Evolutionary conservation across 2,888 invertebrate genomes (phyloP), one percentile per base, ranked within the genome.

Genomic region (Polydesmus complanatus): DNA sequence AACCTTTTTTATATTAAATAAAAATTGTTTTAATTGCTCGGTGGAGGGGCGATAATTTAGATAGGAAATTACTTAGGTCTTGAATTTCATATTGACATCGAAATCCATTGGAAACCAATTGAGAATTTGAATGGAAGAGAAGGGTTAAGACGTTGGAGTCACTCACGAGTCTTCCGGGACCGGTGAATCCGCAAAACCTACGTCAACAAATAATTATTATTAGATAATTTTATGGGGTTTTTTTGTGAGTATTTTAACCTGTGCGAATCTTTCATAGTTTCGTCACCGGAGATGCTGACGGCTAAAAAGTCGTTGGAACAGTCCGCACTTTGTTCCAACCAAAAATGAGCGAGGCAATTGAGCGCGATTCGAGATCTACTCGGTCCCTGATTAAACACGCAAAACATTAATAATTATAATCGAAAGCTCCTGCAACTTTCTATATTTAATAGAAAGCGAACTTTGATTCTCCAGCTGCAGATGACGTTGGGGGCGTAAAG

Each of bases 391-490:
- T n/a, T n/a, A n/a, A n/a, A n/a, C n/a, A n/a, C n/a, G n/a, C n/a
- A n/a, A n/a, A 54, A 54, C 19, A 23, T 58, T 58, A 53, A 53
- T 23, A 53, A 49, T 18, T 22, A 18, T 5, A n/a, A n/a, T n/a
- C n/a, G n/a, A n/a, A n/a, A n/a, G n/a, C n/a, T n/a, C n/a, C n/a
- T n/a, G n/a, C n/a, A n/a, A n/a, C n/a, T n/a, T n/a, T n/a, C n/a
- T n/a, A n/a, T n/a, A n/a, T n/a, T n/a, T n/a, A n/a, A n/a, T n/a
- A n/a, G 37, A 8, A 21, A 8, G 27, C 53, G 14, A 27, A 61
- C 61, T 52, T 58, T 21, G 3, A 63, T 63, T 52, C 50, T 59
- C 63, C 63, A 63, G 5, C 51, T 57, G 25, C 63, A 63, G 2
- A 61, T 53, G 18, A 51, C 52, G 51, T 63, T 63, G 5, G 60